Percentiles rank a stretch among this genome's conserved stretches.
Conservation (phyloP, 2,797 vertebrate species). For the Pelobates cultripes region DNA sequence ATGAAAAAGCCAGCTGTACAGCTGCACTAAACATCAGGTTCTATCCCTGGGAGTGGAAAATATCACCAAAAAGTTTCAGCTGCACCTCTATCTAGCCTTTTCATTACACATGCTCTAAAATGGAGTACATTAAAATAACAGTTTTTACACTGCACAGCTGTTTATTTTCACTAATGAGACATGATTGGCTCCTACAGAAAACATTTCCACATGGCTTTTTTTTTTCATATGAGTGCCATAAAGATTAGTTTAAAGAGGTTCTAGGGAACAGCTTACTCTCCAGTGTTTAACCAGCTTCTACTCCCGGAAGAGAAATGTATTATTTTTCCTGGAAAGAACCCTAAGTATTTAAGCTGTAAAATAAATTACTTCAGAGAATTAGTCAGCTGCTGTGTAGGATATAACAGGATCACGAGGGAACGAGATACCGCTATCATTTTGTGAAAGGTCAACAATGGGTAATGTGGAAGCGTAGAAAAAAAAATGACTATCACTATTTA, state of each 20-base stretch:
- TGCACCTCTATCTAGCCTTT: no score
- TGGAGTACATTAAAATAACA: background rate
- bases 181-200: conserved; percentile 24
- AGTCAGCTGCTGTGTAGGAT: conserved; percentile 52
- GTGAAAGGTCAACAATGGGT: conserved; percentile 55
- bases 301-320: conserved; percentile 54
- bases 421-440: conserved; percentile 55
- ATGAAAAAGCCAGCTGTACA: no score
- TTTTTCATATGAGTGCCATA: conserved; percentile 36
- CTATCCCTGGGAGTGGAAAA: no score
- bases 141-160: conserved; percentile 2
- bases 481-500: conserved; percentile 54
- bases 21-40: no score
- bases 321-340: conserved; percentile 56
- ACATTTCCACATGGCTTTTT: conserved; percentile 35
- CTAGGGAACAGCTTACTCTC: conserved; percentile 48
- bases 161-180: conserved; percentile 19
- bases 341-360: conserved; percentile 57
- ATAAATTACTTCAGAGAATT: conserved; percentile 57
- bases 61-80: no score
- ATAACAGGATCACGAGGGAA: conserved; percentile 50
- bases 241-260: conserved; percentile 49
- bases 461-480: conserved; percentile 47
- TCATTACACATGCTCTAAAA: no score
- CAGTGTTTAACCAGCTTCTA: conserved; percentile 47